phyloP scores from a whole-genome alignment of 1,140 invertebrate species.

The Melanaphis sacchari region DNA sequence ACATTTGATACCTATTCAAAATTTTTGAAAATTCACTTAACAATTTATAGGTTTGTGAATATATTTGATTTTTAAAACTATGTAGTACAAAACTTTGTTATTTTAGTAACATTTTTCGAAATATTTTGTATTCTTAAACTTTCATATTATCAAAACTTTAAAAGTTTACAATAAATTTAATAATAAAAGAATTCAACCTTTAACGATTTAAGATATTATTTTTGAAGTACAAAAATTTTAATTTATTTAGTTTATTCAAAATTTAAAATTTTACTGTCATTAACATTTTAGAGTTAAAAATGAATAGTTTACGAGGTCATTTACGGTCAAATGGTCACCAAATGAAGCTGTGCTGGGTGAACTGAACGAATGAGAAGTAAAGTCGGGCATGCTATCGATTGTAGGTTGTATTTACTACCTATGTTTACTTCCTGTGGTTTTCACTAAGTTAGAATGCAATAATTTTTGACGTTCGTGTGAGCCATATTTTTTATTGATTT shows the following conservation, averaged over 20 bases:
- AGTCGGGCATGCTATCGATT: slow-evolving; percentile 33
- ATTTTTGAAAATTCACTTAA: no score
- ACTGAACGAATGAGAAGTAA: background rate
- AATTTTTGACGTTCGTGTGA: background rate
- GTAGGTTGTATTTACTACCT: background rate
- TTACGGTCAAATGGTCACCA: background rate
- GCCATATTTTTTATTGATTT: background rate
- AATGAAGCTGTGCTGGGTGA: background rate
- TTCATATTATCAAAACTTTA: no score
- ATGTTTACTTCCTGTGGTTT: background rate
- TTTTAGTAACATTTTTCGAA: background rate
- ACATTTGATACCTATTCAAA: no score
- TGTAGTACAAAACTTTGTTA: background rate
- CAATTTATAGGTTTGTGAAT: background rate
- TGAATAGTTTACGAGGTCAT: background rate
- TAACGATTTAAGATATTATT: background rate
- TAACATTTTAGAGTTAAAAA: background rate
- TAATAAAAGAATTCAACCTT: background rate
- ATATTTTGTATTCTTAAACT: no score
- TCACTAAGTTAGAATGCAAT: background rate
- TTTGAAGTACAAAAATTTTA: background rate
- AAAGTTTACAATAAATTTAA: no score
- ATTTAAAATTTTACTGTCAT: background rate
- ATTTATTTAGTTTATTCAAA: background rate
- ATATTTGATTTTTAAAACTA: background rate